Percentiles rank a stretch among this genome's conserved stretches.
phyloP scores from a whole-genome alignment of 2,888 invertebrate genomes.

The Synergus laeviventris region DNA sequence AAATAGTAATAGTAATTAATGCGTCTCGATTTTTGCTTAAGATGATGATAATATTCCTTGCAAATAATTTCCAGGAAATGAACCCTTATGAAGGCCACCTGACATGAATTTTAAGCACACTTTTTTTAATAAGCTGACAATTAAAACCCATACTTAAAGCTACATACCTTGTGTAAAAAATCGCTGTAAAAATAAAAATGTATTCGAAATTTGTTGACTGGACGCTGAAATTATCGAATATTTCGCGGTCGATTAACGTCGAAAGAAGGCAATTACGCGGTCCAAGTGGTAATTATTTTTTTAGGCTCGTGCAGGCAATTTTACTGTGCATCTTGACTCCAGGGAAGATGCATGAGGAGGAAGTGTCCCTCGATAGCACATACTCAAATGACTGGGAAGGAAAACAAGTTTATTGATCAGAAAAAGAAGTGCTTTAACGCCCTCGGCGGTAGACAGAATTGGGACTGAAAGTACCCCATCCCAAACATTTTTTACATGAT shows the following conservation, averaged over 20 bases:
- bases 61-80: not conserved
- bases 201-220: not conserved
- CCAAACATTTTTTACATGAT: no score
- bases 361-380: not conserved
- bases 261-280: slow-evolving; percentile 49
- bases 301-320: slow-evolving; percentile 19
- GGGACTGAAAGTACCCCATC: not conserved
- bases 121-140: not conserved
- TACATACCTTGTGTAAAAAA: not conserved
- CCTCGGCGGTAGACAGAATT: not conserved
- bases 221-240: slow-evolving; percentile 56
- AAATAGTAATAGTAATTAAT: no score
- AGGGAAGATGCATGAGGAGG: not conserved
- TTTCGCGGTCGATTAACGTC: slow-evolving; percentile 57
- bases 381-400: not conserved
- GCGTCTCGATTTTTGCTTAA: not conserved
- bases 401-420: not conserved
- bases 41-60: not conserved
- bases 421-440: not conserved
- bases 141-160: not conserved
- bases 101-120: not conserved
- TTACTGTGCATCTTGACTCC: not conserved
- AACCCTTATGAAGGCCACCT: not conserved
- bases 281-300: slow-evolving; percentile 40
- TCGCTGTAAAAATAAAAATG: not conserved